Evolutionary conservation across 2,888 invertebrate species (phyloP), one percentile per base, ranked within the genome.

Genomic region (Tortricodes alternella): DNA sequence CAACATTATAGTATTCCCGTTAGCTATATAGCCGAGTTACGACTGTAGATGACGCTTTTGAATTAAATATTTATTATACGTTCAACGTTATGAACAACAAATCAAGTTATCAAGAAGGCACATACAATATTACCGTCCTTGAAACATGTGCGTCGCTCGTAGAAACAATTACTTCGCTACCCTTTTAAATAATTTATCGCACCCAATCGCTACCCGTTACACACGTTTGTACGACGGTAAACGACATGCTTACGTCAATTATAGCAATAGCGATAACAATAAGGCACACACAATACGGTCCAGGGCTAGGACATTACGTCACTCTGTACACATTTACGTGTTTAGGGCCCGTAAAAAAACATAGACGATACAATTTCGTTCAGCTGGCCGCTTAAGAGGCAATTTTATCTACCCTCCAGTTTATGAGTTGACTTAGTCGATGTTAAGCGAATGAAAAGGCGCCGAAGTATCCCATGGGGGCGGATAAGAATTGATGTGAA

Each of bases 371-470:
- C 48, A 35, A 13, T 24, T 55, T 19, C 55, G 24, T 37, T 6
- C 55, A 49, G 15, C 49, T 15, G 34, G 19, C 19, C 46, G 46
- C 53, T 41, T 55, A 32, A 50, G 37, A 34, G 49, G 21, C 37
- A 49, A 49, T 55, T 44, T 49, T 27, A 37, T 46, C 34, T 43
- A 21, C 49, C 49, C 49, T 56, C 43, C 19, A 29, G 11, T 56
- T 56, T 56, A 56, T 44, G 56, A 50, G 37, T 56, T 44, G 43
- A 50, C 44, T 56, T 49, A 56, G 41, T 35, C 41, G 35, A 41
- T 43, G 55, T 43, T 43, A 55, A 48, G 29, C 56, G 56, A 44
- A 56, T 56, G 44, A 56, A 49, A 49, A 43, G 15, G 35, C 21
- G 24, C 27, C 49, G 46, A 46, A 39, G 29, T n/a, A 9, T 4